Conservation (phyloP, 2,113 vertebrate genomes). For the Tragulus kanchil region DNA sequence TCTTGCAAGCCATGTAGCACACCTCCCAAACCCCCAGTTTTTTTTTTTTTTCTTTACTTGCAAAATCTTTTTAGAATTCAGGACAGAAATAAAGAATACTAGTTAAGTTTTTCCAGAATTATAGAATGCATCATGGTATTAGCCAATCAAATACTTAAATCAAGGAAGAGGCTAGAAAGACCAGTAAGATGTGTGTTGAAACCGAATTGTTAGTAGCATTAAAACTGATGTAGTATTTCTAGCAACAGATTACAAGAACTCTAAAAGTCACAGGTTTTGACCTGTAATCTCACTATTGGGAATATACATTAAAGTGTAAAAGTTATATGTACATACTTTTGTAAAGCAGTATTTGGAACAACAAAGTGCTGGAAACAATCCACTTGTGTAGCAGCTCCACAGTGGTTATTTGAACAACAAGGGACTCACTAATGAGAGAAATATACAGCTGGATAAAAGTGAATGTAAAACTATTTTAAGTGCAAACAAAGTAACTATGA, state of each 20-base stretch:
- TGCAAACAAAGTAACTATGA: background rate
- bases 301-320: background rate
- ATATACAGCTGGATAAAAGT: background rate
- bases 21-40: background rate
- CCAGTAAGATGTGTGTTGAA: background rate
- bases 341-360: background rate
- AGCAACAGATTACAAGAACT: background rate
- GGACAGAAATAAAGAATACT: background rate
- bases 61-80: background rate
- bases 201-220: background rate
- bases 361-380: background rate
- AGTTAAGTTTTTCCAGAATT: conserved; percentile 15
- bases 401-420: background rate
- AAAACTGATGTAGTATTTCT: background rate
- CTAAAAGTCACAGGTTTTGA: background rate
- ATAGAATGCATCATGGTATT: background rate
- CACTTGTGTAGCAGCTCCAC: background rate
- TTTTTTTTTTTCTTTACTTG: background rate
- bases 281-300: background rate
- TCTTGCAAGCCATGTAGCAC: background rate
- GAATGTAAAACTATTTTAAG: background rate
- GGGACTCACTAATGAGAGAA: background rate
- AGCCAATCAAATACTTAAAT: background rate
- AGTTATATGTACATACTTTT: background rate
- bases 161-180: background rate